Base-by-base conservation (phyloP, 1,140 invertebrate species). In the Drosophila arawakana region DNA sequence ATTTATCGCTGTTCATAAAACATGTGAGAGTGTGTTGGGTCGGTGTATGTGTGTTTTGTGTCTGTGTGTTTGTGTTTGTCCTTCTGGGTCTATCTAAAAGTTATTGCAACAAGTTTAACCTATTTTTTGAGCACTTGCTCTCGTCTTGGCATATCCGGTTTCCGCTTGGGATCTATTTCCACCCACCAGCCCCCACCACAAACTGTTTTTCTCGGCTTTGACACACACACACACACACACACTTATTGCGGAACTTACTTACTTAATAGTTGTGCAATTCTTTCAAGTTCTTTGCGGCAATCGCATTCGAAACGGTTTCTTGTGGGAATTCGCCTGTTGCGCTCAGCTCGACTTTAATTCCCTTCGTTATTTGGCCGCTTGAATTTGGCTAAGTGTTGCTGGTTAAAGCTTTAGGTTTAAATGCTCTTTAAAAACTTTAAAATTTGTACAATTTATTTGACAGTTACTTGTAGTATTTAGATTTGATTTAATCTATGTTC, bases 101-200 rank as follows among this genome's bases (percentile, higher is more conserved):
- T 83, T 88, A 63, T 59, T 80, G 83, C 83, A 88, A 86, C 80
- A 86, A 86, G 76, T 86, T 88, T 69, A 86, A 77, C 83, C 80
- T 80, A 68, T 66, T 69, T 73, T 37, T 73, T 62, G 39, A 21
- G 25, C 47, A 44, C 39, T 67, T 73, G 59, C 60, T 62, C 18
- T 62, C 41, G 72, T 35, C 44, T 55, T 30, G 47, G 15, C 55
- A 68, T 74, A 70, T 70, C 72, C 72, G 60, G 68, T 66, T 76
- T 76, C 73, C 68, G 68, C 67, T 54, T 71, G 67, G 67, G 66
- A 71, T 70, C 66, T 70, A 52, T 62, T 55, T 21, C 30, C 43
- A 34, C 25, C 6, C n/a, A 15, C 7, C 49, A 43, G 4, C 39
- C 49, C 58, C 8, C 11, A 11, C 3, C 39, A 3, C 3, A 7